Evolutionary conservation across 2,113 vertebrate genomes (phyloP).

Genomic region (Neofelis nebulosa): DNA sequence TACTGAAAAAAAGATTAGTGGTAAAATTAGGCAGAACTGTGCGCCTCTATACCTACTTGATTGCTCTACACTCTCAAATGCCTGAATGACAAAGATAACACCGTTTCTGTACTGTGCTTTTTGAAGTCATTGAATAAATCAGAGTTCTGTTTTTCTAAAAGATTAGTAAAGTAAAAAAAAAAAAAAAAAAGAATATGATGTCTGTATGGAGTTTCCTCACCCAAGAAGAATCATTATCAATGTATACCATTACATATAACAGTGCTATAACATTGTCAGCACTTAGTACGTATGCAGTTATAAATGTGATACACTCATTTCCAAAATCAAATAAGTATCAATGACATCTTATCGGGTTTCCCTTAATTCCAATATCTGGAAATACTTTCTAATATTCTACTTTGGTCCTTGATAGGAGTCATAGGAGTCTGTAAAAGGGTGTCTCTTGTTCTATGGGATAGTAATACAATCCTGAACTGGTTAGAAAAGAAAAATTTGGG

Average conservation of each 20-base stretch:
- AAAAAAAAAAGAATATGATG: not conserved
- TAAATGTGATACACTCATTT: not conserved
- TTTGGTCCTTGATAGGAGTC: not conserved
- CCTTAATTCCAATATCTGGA: not conserved
- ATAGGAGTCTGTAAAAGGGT: not conserved
- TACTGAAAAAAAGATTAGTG: constrained; percentile 58
- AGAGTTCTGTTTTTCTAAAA: not conserved
- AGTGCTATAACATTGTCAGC: not conserved
- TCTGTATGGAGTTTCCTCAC: not conserved
- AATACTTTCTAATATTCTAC: not conserved
- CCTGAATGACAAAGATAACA: constrained; percentile 66
- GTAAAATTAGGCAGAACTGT: constrained; percentile 51
- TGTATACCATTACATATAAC: not conserved
- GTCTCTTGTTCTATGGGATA: not conserved
- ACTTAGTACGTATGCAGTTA: not conserved
- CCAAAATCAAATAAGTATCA: not conserved
- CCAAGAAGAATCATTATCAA: constrained; percentile 43
- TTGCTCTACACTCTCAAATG: not conserved
- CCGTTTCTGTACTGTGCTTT: not conserved
- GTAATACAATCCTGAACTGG: not conserved
- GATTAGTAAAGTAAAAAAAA: not conserved
- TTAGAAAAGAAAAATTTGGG: not conserved
- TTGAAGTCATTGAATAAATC: not conserved
- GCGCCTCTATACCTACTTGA: not conserved
- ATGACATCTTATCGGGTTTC: not conserved